Evolutionary conservation across 2,113 vertebrate species (phyloP), one percentile per base, ranked within the genome.

Genomic region (Axis porcinus): DNA sequence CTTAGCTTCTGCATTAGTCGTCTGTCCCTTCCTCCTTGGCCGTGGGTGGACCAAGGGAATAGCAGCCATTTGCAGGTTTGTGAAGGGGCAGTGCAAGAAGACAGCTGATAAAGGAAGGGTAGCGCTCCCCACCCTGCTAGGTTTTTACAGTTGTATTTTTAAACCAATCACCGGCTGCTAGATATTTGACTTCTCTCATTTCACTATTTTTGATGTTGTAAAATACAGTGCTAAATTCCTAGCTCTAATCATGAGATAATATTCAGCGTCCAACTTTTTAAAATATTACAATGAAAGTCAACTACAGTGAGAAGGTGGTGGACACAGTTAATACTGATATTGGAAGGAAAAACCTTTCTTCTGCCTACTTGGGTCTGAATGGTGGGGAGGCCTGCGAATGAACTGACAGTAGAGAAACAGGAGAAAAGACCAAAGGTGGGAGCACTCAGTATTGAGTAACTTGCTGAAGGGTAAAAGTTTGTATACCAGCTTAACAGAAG

Each of bases 91-190:
- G 76, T 62, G 19, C 87, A 94, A 76, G 64, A 94, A 96, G 70
- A 82, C 17, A 84, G 76, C 82, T 94, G 70, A 55, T 93, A 86
- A 60, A 94, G 62, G 70, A 91, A 95, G 83, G 52, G 36, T 36
- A 57, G 47, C 30, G 4, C 27, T 85, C n/a, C 50, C 52, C 54
- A 47, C 2, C 64, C 14, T 15, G 4, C 33, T 47, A 91, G 13
- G 19, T 86, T 93, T 93, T 96, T 94, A 83, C 36, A 70, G 70
- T 94, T 96, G 25, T 91, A 89, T 79, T 96, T 97, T 95, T 95
- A 97, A 86, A 45, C 88, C 25, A 36, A 13, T 82, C 79, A 62
- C 2, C 86, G 17, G 58, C 76, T 89, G 89, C 70, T 93, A 55
- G 79, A 40, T 95, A 91, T 86, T 95, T 97, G 27, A 27, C 50